phyloP scores from a whole-genome alignment of 2,888 invertebrate species.

The Cheilosia vernalis region DNA sequence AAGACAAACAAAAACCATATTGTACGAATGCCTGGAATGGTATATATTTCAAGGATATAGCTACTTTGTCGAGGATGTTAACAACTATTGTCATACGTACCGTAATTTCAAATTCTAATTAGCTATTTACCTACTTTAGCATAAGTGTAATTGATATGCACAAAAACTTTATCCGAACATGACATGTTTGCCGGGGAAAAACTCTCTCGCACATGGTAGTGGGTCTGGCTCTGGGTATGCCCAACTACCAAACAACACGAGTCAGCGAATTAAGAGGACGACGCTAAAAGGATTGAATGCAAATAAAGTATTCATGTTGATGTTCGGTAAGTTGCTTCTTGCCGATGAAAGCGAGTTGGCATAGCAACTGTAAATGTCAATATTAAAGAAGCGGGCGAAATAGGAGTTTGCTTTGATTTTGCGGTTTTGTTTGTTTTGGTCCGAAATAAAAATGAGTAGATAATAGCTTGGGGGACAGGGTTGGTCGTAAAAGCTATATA shows the following conservation, averaged over 20 bases:
- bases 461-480: too few species aligned
- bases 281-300: constrained; percentile 36
- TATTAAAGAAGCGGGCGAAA: constrained; percentile 40
- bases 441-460: constrained; percentile 17
- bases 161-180: not conserved
- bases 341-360: constrained; percentile 29
- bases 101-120: constrained; percentile 42
- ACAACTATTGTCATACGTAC: constrained; percentile 13
- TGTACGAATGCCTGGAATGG: constrained; percentile 6
- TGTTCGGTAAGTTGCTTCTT: constrained; percentile 7
- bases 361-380: constrained; percentile 39
- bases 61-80: constrained; percentile 12
- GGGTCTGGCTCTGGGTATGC: constrained; percentile 2
- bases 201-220: not conserved
- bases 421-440: constrained; percentile 35
- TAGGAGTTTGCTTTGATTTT: constrained; percentile 37
- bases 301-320: constrained; percentile 44
- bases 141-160: constrained; percentile 34
- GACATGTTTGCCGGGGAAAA: not conserved
- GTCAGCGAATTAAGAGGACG: constrained; percentile 27
- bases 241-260: not conserved
- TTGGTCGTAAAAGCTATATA: too few species aligned
- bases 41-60: constrained; percentile 4
- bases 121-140: constrained; percentile 1
- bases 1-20: not conserved